Evolutionary conservation across 2,797 vertebrate genomes (phyloP).

Genomic region (Lithobates sylvaticus): DNA sequence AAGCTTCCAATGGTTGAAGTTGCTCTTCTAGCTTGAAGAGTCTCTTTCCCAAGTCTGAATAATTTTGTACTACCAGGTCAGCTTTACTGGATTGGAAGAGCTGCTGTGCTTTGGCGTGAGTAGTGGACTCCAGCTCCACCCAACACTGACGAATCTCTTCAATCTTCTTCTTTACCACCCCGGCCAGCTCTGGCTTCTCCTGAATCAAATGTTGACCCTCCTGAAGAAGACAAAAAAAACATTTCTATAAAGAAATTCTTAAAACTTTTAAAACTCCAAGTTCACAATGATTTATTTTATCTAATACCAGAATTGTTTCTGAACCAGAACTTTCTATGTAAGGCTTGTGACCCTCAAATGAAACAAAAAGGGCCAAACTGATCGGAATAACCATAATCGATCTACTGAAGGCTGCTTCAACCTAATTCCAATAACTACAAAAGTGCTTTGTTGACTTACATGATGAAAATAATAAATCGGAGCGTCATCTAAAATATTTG

Average conservation of each 20-base stretch:
- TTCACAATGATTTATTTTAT: too few relatives aligned
- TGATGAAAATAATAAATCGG: too few relatives aligned
- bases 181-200: conserved; percentile 89
- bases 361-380: neutral
- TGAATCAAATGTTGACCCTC: conserved; percentile 90
- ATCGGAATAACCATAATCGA: too few relatives aligned
- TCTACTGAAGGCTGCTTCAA: neutral
- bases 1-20: conserved; percentile 81
- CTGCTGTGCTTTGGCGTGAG: conserved; percentile 86
- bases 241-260: neutral
- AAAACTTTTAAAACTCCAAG: neutral
- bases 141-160: conserved; percentile 90
- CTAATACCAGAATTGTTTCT: too few relatives aligned
- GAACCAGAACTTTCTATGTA: neutral
- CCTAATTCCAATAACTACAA: neutral
- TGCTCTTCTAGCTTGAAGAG: conserved; percentile 87
- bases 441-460: neutral
- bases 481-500: too few relatives aligned
- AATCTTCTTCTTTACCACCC: conserved; percentile 84
- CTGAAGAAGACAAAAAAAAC: conserved; percentile 67
- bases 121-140: conserved; percentile 88
- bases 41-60: conserved; percentile 84
- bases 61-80: conserved; percentile 88
- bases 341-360: neutral
- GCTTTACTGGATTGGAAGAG: conserved; percentile 89